Percentiles rank a stretch among this genome's conserved stretches.
Evolutionary conservation across 2,797 vertebrate species (phyloP).

Genomic region (Onychomys torridus): DNA sequence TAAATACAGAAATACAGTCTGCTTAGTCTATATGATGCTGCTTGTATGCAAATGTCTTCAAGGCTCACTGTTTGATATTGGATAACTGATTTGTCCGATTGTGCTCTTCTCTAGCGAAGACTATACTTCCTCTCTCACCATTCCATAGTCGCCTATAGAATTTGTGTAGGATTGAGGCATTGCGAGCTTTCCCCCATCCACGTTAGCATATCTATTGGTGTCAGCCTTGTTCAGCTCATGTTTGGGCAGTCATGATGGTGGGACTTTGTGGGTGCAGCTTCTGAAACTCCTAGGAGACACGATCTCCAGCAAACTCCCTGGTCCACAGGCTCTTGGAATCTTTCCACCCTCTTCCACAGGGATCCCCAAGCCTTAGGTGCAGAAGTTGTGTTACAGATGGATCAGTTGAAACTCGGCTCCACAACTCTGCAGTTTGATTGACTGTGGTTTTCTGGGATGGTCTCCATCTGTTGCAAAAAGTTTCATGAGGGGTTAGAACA

Average conservation of each 20-base stretch:
- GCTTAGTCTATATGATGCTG: not conserved
- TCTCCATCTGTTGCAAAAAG: not conserved
- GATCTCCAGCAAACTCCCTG: not conserved
- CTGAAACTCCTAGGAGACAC: not conserved
- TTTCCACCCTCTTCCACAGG: not conserved
- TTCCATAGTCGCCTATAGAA: not conserved
- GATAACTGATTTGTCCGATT: not conserved
- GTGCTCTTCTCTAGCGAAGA: not conserved
- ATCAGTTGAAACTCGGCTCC: not conserved
- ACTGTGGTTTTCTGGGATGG: not conserved
- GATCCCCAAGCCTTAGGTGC: not conserved
- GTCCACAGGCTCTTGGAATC: not conserved
- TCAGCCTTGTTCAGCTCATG: not conserved
- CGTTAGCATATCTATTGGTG: not conserved
- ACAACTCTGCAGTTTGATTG: not conserved
- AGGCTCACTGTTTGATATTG: not conserved
- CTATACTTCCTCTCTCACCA: not conserved
- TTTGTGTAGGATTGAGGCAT: not conserved
- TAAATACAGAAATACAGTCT: not conserved
- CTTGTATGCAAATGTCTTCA: not conserved
- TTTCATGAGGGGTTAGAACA: not conserved
- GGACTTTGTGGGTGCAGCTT: not conserved
- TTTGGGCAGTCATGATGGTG: not conserved
- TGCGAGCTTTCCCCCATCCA: not conserved
- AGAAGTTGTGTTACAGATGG: not conserved